Base-by-base conservation (phyloP, 1,140 invertebrate genomes). In the Drosophila oshimai region DNA sequence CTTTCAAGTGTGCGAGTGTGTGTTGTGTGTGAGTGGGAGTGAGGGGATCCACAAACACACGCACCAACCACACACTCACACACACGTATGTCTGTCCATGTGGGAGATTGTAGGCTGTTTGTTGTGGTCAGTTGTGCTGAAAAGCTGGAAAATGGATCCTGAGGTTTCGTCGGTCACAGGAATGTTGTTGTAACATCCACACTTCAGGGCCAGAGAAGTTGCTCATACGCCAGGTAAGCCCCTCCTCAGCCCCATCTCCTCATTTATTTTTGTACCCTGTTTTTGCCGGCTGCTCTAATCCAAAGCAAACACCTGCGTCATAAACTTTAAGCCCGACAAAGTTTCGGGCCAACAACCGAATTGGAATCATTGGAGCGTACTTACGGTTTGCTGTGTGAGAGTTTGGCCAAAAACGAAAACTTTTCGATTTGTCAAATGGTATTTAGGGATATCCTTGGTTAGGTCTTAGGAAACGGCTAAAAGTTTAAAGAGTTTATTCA, bases 301-400 rank as follows among this genome's bases (percentile, higher is more conserved):
- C 80, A 76, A 72, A 76, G 51, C 67, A 62, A 80, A 73, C 81
- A 87, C 80, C 80, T 86, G 81, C 44, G 61, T 51, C 81, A 87
- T 80, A 86, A 86, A 86, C 72, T 86, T 86, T 87, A 87, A 87
- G 62, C 71, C 67, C 81, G 37, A 72, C 47, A 86, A 86, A 86
- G 67, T 65, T 67, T 67, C 15, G 34, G 55, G 57, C 34, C 69
- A 50, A 46, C 50, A 84, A 78, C 51, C 74, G 71, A 84, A 84
- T 86, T 84, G 69, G 83, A 84, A 75, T 79, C 75, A 79, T 86
- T 86, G 42, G 60, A 79, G 70, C 76, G 79, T 68, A 75, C 51
- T 72, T 55, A 50, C 45, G 67, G 61, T 55, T 86, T 60, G 33
- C 51, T 64, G 51, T 77, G 42, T 50, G 39, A 57, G 36, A 55